Base-by-base conservation (phyloP, 1,140 invertebrate species). In the Pseudomyrmex cubaensis region DNA sequence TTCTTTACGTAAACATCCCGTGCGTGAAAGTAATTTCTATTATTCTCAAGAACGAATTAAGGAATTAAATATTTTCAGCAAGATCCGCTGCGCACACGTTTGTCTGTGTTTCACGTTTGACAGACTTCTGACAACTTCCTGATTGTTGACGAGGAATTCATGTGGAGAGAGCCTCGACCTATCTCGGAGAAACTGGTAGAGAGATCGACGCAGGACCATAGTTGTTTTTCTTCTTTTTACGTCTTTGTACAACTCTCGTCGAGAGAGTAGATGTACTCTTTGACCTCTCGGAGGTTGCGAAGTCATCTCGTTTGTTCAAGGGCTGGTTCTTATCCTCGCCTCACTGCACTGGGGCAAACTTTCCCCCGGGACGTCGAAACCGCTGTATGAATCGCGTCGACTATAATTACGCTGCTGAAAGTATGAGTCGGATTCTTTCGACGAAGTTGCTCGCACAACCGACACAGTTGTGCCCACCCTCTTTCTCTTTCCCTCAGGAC, bases 251-350 rank as follows among this genome's bases (percentile, higher is more conserved):
- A 48, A 80, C 54, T 59, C 54, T 80, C 22, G 56, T 10, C 44
- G 54, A 50, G 54, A 61, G 66, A 80, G 66, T 59, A 70, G 76
- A 80, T 50, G 61, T 75, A 63, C 70, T 82, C 59, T 75, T 75
- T 75, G 78, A 75, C 72, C 70, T 75, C 78, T 76, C 62, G 46
- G 76, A 59, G 66, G 67, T 88, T 62, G 5, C 25, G 15, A 64
- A 35, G 54, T 69, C 67, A 61, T 83, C 83, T 87, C 85, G 83
- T 87, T 87, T 85, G 83, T 85, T 78, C 78, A 61, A 85, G 77
- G 76, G 69, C 66, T 66, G 35, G 44, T 86, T 44, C 35, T 57
- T 77, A 83, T 83, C 56, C 67, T 22, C 20, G 12, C 1, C 17
- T 63, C 56, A 67, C 67, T 25, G 48, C 44, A 54, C 20, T 69